Evolutionary conservation across 2,888 invertebrate species (phyloP).

Genomic region (Eulithis prunata): DNA sequence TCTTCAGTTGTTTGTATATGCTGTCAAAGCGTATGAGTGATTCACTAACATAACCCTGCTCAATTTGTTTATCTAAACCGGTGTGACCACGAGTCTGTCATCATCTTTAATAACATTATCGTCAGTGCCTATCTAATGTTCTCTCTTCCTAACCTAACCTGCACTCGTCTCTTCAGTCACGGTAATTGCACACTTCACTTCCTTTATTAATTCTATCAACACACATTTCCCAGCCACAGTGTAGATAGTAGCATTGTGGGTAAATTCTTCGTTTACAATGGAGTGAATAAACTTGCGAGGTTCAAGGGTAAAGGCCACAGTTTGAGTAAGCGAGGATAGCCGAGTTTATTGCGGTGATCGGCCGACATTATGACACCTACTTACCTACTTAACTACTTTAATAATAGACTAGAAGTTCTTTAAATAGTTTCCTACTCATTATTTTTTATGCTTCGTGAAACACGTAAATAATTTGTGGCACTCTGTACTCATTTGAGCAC

Average conservation of each 20-base stretch:
- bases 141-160: conserved; percentile 16
- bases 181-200: conserved; percentile 30
- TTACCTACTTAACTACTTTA: conserved; percentile 1
- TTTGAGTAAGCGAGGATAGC: conserved; percentile 28
- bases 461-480: too few species aligned
- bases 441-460: background rate
- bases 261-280: conserved; percentile 35
- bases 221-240: conserved; percentile 32
- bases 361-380: conserved; percentile 7
- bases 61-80: too few species aligned
- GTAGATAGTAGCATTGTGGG: conserved; percentile 21
- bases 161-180: conserved; percentile 21
- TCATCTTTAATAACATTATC: background rate
- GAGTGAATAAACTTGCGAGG: conserved; percentile 40
- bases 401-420: background rate
- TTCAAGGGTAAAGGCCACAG: conserved; percentile 43
- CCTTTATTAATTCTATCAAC: conserved; percentile 30
- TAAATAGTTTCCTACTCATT: background rate
- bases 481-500: too few species aligned
- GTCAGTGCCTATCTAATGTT: conserved; percentile 3
- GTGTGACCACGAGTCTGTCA: too few species aligned
- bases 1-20: too few species aligned
- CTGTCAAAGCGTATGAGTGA: too few species aligned
- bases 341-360: conserved; percentile 21
- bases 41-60: too few species aligned